A percentile compares a stretch with the other conserved stretches of the same genome.
phyloP scores from a whole-genome alignment of 2,888 invertebrate species.

The Arctia plantaginis region DNA sequence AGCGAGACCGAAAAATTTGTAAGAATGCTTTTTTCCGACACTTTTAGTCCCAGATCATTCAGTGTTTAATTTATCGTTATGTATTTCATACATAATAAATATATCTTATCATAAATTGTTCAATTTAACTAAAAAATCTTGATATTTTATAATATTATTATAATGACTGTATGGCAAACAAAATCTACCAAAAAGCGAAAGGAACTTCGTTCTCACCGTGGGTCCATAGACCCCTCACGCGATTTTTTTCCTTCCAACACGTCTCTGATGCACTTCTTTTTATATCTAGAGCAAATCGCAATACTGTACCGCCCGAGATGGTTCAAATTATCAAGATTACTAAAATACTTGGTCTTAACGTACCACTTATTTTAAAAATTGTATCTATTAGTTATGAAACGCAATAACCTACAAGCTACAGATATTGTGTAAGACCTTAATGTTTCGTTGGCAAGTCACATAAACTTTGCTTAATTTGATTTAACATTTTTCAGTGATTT shows the following conservation, averaged over 20 bases:
- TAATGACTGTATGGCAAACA: no score
- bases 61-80: no score
- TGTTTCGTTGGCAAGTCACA: slow-evolving; percentile 17
- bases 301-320: neutral
- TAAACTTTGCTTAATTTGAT: slow-evolving; percentile 3
- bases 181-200: no score
- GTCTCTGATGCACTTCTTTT: neutral
- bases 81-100: no score
- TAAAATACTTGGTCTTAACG: slow-evolving; percentile 23
- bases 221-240: no score
- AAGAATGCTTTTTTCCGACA: no score
- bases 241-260: neutral
- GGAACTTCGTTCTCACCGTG: no score
- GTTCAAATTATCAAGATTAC: slow-evolving; percentile 34
- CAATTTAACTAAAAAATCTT: no score
- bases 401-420: slow-evolving; percentile 12
- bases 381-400: slow-evolving; percentile 41
- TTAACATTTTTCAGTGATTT: slow-evolving; percentile 3
- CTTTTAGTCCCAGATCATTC: no score
- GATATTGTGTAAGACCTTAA: slow-evolving; percentile 34
- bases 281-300: neutral
- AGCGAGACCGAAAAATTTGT: no score
- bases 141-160: no score
- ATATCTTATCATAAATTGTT: no score
- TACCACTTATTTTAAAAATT: slow-evolving; percentile 28